Base-by-base conservation (phyloP, 2,113 vertebrate species). In the Psilopsiagon aurifrons region DNA sequence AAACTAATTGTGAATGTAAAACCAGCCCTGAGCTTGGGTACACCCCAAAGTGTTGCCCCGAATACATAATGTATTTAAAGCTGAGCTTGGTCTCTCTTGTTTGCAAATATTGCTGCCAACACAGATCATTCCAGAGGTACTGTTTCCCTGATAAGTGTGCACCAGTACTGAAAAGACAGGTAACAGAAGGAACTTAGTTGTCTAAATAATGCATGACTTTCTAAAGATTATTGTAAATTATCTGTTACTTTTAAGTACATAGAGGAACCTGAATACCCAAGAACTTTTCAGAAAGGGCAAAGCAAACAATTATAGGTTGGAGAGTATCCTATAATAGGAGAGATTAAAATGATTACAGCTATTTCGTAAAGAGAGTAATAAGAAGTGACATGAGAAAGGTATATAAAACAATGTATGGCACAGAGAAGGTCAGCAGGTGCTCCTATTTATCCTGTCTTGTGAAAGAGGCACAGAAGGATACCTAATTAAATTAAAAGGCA, bases 291-390 rank as follows among this genome's bases (percentile, higher is more conserved):
- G 80, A 86, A 81, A 94, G 90, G 83, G 80, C 69, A 95, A 92
- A 96, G 73, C 33, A 84, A 86, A 93, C 8, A 17, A 92, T 93
- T 95, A 79, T n/a, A 84, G 28, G 49, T 69, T 94, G 75, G 71
- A 86, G 54, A 90, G 29, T 76, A 92, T 60, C 47, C 83, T 77
- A 54, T 88, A 92, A 91, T 88, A 86, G 55, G 55, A 93, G 73
- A 96, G 95, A 96, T 96, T 97, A 88, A 94, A 95, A 96, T 83
- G 79, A 96, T 95, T 96, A 60, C 49, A 88, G 86, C 88, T 96
- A 84, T 89, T 96, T 95, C 79, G 77, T 71, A 76, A 76, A 78
- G 81, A 82, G 57, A 43, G 62, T 94, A 96, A 97, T 84, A 92
- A 84, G 83, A 94, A 92, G 46, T 46, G 88, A 95, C 94, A 96